These are phyloP conservation scores for Phanerotoma sp. DNA, from an alignment of 2,888 invertebrate species.

Conservation along the genomic window DNA sequence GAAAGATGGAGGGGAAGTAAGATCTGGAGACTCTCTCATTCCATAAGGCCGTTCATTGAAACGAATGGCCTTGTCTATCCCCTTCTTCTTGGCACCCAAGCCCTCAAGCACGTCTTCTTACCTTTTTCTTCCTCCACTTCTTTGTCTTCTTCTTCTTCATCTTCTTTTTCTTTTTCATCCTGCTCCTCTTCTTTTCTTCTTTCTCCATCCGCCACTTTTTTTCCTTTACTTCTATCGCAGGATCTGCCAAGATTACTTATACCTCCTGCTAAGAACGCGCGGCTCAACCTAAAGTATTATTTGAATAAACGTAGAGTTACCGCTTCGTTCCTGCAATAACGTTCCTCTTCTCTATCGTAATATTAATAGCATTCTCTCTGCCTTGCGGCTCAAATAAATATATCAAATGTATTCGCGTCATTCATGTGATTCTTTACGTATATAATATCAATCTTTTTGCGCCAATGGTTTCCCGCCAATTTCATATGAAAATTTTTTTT, in stretches of 20 bases:
- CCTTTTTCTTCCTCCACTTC: conserved; percentile 32
- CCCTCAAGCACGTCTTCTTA: conserved; percentile 24
- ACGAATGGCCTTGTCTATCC: conserved; percentile 50
- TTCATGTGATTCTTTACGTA: conserved; percentile 5
- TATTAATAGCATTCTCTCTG: conserved; percentile 38
- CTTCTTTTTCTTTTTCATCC: conserved; percentile 13
- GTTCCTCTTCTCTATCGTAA: conserved; percentile 19
- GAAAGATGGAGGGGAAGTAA: conserved; percentile 20
- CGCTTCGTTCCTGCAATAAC: conserved; percentile 30
- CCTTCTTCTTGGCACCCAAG: conserved; percentile 27
- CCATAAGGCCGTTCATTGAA: conserved; percentile 51
- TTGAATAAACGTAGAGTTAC: conserved; percentile 55
- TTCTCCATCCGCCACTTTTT: conserved; percentile 32
- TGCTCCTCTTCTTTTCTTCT: too few relatives aligned
- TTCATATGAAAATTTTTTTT: neutral
- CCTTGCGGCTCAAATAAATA: conserved; percentile 26
- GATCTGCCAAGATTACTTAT: conserved; percentile 47
- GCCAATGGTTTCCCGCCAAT: neutral
- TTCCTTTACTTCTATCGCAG: conserved; percentile 22
- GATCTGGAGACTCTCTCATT: conserved; percentile 40
- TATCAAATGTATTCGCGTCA: conserved; percentile 32
- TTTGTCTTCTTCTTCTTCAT: conserved; percentile 28
- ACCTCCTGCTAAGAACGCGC: conserved; percentile 40
- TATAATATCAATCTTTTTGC: conserved; percentile 4
- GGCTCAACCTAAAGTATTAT: conserved; percentile 51